phyloP scores from a whole-genome alignment of 2,888 invertebrate genomes.

The Euphydryas editha region DNA sequence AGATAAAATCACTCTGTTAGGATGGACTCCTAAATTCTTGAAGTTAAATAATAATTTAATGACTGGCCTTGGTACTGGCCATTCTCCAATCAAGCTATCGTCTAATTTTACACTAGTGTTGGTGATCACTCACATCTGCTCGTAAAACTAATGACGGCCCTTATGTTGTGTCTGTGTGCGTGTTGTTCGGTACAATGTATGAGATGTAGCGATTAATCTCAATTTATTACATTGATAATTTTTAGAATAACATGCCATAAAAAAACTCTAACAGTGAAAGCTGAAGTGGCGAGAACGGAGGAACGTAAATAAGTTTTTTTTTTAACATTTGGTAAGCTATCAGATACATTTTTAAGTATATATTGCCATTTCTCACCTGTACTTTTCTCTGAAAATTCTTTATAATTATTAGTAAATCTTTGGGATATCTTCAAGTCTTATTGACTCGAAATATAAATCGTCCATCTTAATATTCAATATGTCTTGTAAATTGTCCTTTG shows the following conservation, averaged over 20 bases:
- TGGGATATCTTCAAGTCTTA: too few species aligned
- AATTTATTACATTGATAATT: too few species aligned
- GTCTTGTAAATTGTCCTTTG: too few species aligned
- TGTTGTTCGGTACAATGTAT: conserved; percentile 39
- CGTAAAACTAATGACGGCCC: conserved; percentile 51
- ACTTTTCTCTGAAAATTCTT: too few species aligned
- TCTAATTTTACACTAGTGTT: conserved; percentile 32
- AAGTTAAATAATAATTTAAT: background rate
- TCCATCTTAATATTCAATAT: too few species aligned
- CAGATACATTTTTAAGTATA: background rate
- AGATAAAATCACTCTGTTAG: background rate
- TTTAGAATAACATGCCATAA: too few species aligned
- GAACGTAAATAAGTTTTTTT: background rate
- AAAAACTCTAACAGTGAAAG: too few species aligned
- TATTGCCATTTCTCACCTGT: background rate
- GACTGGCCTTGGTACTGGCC: conserved; percentile 15
- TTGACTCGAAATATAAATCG: too few species aligned
- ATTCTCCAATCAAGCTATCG: conserved; percentile 15
- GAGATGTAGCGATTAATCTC: conserved; percentile 5
- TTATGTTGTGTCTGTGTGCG: conserved; percentile 44
- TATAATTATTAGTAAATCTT: too few species aligned
- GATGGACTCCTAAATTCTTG: background rate
- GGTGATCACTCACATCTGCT: conserved; percentile 48
- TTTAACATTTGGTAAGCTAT: background rate
- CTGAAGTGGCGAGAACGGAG: too few species aligned